Evolutionary conservation across 2,888 invertebrate species (phyloP), one percentile per base, ranked within the genome.

Genomic region (Nemotelus nigrinus): DNA sequence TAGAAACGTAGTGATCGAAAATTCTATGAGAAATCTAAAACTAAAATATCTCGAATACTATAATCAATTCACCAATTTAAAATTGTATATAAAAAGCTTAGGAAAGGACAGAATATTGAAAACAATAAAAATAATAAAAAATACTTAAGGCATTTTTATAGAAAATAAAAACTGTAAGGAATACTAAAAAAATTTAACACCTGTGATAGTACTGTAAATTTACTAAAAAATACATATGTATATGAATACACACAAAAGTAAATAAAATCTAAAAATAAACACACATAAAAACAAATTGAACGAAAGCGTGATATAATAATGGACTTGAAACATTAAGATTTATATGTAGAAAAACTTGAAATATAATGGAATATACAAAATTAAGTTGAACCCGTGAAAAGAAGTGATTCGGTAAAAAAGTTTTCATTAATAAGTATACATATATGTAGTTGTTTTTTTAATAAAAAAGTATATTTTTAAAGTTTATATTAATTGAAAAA

Each of bases 1-100:
- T 80, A 80, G 77, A 79, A 72, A 80, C 79, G 77, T 80, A 74
- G 74, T 74, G 74, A 74, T 93, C 93, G 93, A 93, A 93, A 92
- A 92, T 93, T 92, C 90, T 90, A 90, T 89, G 89, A 86, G 85
- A 86, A 78, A 67, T 45, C 48, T 63, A 78, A 68, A 39, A 43
- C 55, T 67, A 64, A 67, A 71, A 78, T 75, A 78, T 76, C 68
- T 75, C 75, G 76, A 75, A 78, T 76, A 78, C 43, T 45, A 63
- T 68, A 78, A 74, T 78, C 65, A 78, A 74, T 74, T 64, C 71
- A 65, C 68, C 71, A 77, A 71, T 71, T 70, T 10, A 72, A 75
- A 78, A 64, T 39, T 75, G 75, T 68, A 74, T 63, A 74, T 74
- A 77, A 55, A 58, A 53, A 70, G 70, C 70, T 70, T 70, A 74